A percentile compares a stretch with the other conserved stretches of the same genome.
Evolutionary conservation across 2,797 vertebrate genomes (phyloP).

Genomic region (Sebastiscus tertius): DNA sequence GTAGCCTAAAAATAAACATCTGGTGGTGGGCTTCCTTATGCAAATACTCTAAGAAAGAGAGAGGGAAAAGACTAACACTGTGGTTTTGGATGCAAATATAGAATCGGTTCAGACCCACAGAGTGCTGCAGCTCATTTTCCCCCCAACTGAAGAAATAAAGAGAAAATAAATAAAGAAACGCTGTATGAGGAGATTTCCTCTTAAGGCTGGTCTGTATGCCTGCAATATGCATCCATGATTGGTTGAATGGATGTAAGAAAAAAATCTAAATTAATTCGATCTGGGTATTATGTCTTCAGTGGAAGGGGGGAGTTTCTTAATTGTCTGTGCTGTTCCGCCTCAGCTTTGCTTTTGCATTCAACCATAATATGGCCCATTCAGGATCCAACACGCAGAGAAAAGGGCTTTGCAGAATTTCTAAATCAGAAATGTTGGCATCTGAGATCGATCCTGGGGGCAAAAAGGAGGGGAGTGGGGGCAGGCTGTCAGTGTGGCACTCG

Average conservation of each 20-base stretch:
- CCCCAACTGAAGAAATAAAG: slow-evolving; percentile 70
- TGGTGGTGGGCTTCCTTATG: slow-evolving; percentile 80
- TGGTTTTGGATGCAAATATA: slow-evolving; percentile 81
- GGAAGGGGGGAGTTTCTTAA: slow-evolving; percentile 78
- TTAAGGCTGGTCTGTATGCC: slow-evolving; percentile 74
- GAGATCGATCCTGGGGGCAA: slow-evolving; percentile 62
- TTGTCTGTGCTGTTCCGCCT: slow-evolving; percentile 83
- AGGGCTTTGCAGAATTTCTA: slow-evolving; percentile 80
- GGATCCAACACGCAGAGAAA: slow-evolving; percentile 53
- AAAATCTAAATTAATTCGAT: slow-evolving; percentile 85
- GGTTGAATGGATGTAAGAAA: slow-evolving; percentile 77
- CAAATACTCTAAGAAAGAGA: slow-evolving; percentile 77
- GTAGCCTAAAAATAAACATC: slow-evolving; percentile 84
- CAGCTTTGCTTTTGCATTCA: slow-evolving; percentile 82
- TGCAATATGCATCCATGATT: slow-evolving; percentile 80
- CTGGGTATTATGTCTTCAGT: slow-evolving; percentile 86
- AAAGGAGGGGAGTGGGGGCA: slow-evolving; percentile 5
- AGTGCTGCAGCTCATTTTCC: slow-evolving; percentile 58
- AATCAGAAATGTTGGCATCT: slow-evolving; percentile 79
- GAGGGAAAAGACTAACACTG: slow-evolving; percentile 70
- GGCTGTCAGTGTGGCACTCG: slow-evolving; percentile 62
- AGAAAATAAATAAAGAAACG: slow-evolving; percentile 76
- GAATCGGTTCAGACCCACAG: slow-evolving; percentile 81
- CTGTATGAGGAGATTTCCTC: slow-evolving; percentile 77
- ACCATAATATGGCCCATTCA: slow-evolving; percentile 79